A percentile compares a stretch with the other conserved stretches of the same genome.
Conservation (phyloP, 2,888 invertebrate species). For the Agrenia bidenticulata region DNA sequence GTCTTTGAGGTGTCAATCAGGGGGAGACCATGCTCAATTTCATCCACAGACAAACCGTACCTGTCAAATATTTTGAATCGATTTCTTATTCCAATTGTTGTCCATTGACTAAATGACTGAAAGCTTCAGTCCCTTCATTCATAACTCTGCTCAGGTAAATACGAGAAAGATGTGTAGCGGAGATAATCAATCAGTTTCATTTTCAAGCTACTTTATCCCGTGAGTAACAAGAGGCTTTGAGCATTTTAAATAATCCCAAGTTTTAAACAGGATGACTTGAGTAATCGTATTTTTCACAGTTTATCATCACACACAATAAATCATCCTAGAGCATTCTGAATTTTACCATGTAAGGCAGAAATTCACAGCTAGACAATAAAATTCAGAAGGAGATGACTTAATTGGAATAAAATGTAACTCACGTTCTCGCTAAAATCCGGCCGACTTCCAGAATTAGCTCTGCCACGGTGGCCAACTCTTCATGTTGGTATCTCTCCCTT, state of each 20-base stretch:
- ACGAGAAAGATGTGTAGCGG: no score
- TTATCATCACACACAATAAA: not conserved
- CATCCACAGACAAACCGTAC: slow-evolving; percentile 79
- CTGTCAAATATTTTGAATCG: slow-evolving; percentile 63
- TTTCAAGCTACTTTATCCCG: not conserved
- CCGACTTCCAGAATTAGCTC: slow-evolving; percentile 83
- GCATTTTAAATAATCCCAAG: not conserved
- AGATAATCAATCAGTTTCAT: slow-evolving; percentile 1
- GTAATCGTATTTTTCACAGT: not conserved
- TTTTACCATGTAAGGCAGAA: no score
- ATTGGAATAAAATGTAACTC: slow-evolving; percentile 57
- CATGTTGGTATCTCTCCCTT: slow-evolving; percentile 74
- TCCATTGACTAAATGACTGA: not conserved
- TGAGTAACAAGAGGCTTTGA: not conserved
- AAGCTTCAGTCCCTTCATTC: no score
- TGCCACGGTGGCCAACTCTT: slow-evolving; percentile 81
- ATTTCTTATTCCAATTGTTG: no score
- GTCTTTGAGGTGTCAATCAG: slow-evolving; percentile 86
- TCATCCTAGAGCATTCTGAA: no score
- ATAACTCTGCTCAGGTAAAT: no score
- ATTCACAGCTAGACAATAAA: not conserved
- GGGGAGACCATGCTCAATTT: slow-evolving; percentile 82
- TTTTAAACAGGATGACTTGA: not conserved
- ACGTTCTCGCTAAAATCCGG: slow-evolving; percentile 78
- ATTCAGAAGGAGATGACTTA: not conserved